These are phyloP conservation scores for Galagoides demidoff DNA, from an alignment of 2,797 vertebrate genomes.

Conservation along the genomic window DNA sequence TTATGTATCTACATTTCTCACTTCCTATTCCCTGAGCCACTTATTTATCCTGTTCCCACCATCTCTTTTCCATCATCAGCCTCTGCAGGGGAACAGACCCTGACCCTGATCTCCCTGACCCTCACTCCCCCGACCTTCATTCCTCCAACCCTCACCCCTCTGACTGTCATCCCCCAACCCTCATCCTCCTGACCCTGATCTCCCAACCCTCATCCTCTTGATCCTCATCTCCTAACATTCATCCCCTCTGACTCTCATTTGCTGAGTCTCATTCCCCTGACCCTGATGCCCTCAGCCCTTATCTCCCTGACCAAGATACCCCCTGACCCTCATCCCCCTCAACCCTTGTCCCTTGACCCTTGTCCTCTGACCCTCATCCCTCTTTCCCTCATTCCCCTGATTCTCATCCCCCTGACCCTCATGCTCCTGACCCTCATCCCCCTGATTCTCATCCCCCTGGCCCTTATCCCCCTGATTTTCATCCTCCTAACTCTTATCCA, in stretches of 20 bases:
- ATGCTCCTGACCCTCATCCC: background rate
- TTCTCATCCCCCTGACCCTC: background rate
- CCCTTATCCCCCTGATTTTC: background rate
- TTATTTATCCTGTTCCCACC: background rate
- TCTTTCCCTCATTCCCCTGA: accelerated
- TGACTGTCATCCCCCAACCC: background rate
- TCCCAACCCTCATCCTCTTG: background rate
- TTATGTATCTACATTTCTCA: background rate
- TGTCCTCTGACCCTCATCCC: background rate
- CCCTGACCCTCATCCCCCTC: background rate
- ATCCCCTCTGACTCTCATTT: too few species aligned
- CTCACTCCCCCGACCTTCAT: background rate
- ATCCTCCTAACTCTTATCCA: background rate
- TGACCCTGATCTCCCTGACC: background rate
- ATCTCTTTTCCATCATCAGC: background rate
- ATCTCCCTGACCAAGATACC: too few species aligned
- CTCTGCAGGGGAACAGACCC: background rate
- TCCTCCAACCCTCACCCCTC: background rate
- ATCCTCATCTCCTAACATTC: background rate
- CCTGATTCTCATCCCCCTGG: background rate
- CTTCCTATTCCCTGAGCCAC: accelerated
- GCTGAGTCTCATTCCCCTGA: background rate
- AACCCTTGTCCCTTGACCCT: background rate
- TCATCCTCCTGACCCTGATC: too few species aligned
- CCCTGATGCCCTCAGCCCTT: too few species aligned